These are phyloP conservation scores for Tautogolabrus adspersus DNA, from an alignment of 2,113 vertebrate species.

Conservation along the genomic window DNA sequence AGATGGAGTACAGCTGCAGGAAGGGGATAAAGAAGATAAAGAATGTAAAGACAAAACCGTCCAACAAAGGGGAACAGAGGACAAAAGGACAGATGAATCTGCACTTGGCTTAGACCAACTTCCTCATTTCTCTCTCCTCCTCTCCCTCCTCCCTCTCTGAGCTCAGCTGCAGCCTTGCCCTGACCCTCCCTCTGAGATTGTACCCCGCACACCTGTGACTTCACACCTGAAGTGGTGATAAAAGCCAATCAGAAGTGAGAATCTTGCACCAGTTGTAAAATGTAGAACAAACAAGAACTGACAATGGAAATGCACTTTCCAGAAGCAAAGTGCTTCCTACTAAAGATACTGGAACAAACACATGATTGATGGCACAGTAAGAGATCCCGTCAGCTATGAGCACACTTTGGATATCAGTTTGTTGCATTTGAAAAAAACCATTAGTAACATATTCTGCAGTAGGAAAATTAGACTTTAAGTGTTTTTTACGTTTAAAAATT, in stretches of 20 bases:
- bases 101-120: conserved; percentile 15
- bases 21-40: conserved; percentile 5
- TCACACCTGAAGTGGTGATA: conserved; percentile 66
- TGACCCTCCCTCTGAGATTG: conserved; percentile 40
- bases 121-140: neutral
- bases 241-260: conserved; percentile 73
- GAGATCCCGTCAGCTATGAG: conserved; percentile 20
- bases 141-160: conserved; percentile 1
- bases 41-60: conserved; percentile 4
- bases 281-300: conserved; percentile 22
- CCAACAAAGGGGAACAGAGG: conserved; percentile 24
- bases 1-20: conserved; percentile 7
- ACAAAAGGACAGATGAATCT: conserved; percentile 49
- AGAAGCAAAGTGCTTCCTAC: conserved; percentile 41
- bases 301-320: conserved; percentile 16
- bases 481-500: neutral
- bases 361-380: conserved; percentile 58
- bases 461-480: neutral
- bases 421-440: conserved; percentile 16
- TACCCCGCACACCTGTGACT: conserved; percentile 61
- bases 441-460: conserved; percentile 10
- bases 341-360: conserved; percentile 38
- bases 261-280: conserved; percentile 30
- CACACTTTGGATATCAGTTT: conserved; percentile 17
- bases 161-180: conserved; percentile 40